Evolutionary conservation across 2,888 invertebrate genomes (phyloP).

Genomic region (Drosophila colorata): DNA sequence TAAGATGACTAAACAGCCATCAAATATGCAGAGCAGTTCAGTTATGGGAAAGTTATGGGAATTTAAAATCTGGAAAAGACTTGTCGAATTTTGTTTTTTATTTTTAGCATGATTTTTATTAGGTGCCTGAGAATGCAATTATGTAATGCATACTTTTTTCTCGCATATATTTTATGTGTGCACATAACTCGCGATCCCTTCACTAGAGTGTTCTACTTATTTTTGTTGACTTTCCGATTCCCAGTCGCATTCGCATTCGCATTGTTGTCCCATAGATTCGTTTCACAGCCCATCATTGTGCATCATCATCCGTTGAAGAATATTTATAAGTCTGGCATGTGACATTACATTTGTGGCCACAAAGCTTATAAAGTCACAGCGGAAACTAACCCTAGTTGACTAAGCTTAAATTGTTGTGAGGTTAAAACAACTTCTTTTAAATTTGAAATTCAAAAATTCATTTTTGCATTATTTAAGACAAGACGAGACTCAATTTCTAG

Average conservation of each 20-base stretch:
- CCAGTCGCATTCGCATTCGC: constrained; percentile 45
- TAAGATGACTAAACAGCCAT: no score
- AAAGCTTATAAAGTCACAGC: neutral
- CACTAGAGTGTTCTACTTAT: neutral
- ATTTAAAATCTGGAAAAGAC: no score
- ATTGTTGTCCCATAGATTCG: constrained; percentile 56
- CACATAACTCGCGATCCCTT: neutral
- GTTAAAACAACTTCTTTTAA: neutral
- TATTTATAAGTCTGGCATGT: constrained; percentile 47
- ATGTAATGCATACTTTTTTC: no score
- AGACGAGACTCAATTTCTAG: no score
- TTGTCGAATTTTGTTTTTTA: no score
- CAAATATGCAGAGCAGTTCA: no score
- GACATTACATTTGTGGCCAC: constrained; percentile 18
- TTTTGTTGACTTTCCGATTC: constrained; percentile 32
- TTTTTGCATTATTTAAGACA: no score
- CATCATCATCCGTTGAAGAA: constrained; percentile 47
- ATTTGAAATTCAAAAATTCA: no score
- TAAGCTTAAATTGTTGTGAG: neutral
- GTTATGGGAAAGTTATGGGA: no score
- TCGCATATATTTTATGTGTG: no score
- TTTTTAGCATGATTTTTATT: no score
- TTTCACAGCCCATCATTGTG: constrained; percentile 37
- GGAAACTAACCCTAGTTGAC: neutral
- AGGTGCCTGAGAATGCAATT: no score